Percentiles rank a stretch among this genome's conserved stretches.
Conservation (phyloP, 2,113 vertebrate genomes). For the Phaethornis superciliosus region DNA sequence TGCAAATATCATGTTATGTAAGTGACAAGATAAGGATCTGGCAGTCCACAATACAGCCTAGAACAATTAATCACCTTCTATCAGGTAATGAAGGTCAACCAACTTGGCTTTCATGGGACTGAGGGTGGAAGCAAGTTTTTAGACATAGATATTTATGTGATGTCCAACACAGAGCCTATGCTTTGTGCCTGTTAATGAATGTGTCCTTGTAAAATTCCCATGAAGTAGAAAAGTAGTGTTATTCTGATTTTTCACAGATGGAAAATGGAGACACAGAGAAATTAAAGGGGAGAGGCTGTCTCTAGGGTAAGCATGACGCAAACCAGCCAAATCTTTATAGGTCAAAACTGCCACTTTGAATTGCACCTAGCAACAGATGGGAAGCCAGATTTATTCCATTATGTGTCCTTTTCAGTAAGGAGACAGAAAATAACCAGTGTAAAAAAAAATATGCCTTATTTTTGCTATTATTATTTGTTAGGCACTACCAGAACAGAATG, state of each 20-base stretch:
- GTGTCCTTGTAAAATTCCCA: conserved; percentile 40
- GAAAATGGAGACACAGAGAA: conserved; percentile 56
- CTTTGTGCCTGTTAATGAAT: conserved; percentile 16
- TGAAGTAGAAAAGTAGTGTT: conserved; percentile 47
- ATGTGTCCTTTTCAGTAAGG: conserved; percentile 50
- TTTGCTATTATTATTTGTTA: conserved; percentile 56
- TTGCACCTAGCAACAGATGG: conserved; percentile 73
- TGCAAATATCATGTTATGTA: neutral
- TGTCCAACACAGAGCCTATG: neutral
- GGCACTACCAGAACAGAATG: conserved; percentile 18
- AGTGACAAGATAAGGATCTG: neutral
- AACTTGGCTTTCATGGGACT: neutral
- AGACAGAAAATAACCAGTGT: conserved; percentile 30
- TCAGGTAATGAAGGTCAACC: neutral
- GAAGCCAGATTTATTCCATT: conserved; percentile 67
- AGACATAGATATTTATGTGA: neutral
- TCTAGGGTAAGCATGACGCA: conserved; percentile 65
- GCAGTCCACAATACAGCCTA: neutral
- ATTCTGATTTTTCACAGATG: conserved; percentile 68
- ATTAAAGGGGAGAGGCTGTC: conserved; percentile 65
- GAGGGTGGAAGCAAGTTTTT: neutral
- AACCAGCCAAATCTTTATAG: conserved; percentile 70
- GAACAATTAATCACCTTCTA: neutral
- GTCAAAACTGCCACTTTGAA: conserved; percentile 69
- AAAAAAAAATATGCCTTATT: conserved; percentile 25